Base-by-base conservation (phyloP, 2,888 invertebrate species). In the Syrista parreyssii region DNA sequence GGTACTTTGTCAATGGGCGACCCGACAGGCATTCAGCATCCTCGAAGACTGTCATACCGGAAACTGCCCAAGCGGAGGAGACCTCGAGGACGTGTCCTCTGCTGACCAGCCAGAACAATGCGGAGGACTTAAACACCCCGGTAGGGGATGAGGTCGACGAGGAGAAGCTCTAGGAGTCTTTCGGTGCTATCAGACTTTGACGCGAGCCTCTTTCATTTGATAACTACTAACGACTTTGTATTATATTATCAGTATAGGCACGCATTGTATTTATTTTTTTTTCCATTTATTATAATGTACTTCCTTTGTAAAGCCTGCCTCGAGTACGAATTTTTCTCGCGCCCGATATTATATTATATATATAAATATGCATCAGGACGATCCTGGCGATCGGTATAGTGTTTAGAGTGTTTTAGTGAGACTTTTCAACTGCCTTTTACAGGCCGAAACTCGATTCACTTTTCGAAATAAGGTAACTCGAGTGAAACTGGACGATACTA, bases 221-320 rank as follows among this genome's bases (percentile, higher is more conserved):
- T 80, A 75, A 80, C 79, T 79, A 81, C 76, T 79, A 80, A 81
- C 81, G 83, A 88, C 83, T 85, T 88, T 90, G 89, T 90, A 89
- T 88, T 85, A 89, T 89, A 89, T 86, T 86, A 86, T 85, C 85
- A 85, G 86, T 88, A 87, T 88, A 88, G 86, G 86, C 85, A 86
- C 86, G 85, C 87, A 86, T 89, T 88, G 87, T 90, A 89, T 90
- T 87, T 89, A 89, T 89, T 90, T 88, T 88, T 88, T 90, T 88
- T 88, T 88, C 84, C 87, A 88, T 87, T 86, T 84, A 88, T 86
- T 86, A 84, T 86, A 86, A 85, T 86, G 85, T 86, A 86, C 86
- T 86, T 85, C 83, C 85, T 84, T 83, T 85, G 85, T 85, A 86
- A 87, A 84, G 83, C 80, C 84, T 83, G 82, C 81, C 83, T 84